phyloP scores from a whole-genome alignment of 2,888 invertebrate species.

The Ichneumon xanthorius region DNA sequence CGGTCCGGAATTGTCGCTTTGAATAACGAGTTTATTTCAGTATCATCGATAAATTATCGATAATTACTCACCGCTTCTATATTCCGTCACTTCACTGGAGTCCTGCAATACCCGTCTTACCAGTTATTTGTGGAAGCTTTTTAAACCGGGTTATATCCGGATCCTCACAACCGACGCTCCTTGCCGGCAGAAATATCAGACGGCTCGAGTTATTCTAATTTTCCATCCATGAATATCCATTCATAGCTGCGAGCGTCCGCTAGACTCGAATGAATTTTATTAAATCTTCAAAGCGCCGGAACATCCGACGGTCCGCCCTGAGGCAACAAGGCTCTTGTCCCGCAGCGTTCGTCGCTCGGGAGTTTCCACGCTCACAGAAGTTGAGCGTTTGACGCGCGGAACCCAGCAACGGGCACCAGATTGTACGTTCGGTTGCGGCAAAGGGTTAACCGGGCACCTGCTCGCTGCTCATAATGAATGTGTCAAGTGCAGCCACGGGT shows the following conservation, averaged over 20 bases:
- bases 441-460: constrained; percentile 45
- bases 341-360: constrained; percentile 6
- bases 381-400: constrained; percentile 49
- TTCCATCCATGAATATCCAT: too few relatives aligned
- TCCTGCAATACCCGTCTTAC: neutral
- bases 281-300: constrained; percentile 35
- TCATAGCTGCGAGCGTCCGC: too few relatives aligned
- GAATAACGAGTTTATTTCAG: constrained; percentile 56
- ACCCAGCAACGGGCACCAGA: constrained; percentile 48
- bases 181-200: neutral
- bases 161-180: neutral
- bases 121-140: neutral
- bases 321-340: constrained; percentile 3
- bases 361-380: constrained; percentile 41
- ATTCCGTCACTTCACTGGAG: constrained; percentile 13
- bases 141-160: too few relatives aligned
- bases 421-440: constrained; percentile 65
- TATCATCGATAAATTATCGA: constrained; percentile 7
- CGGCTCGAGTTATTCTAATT: neutral
- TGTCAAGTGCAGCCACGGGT: constrained; percentile 74
- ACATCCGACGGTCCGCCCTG: constrained; percentile 20
- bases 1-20: constrained; percentile 36
- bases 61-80: constrained; percentile 45
- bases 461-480: constrained; percentile 71
- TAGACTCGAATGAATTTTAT: constrained; percentile 2